Percentiles rank a stretch among this genome's conserved stretches.
These are phyloP conservation scores for Heliornis fulica DNA, from an alignment of 2,113 vertebrate species.

Conservation along the genomic window DNA sequence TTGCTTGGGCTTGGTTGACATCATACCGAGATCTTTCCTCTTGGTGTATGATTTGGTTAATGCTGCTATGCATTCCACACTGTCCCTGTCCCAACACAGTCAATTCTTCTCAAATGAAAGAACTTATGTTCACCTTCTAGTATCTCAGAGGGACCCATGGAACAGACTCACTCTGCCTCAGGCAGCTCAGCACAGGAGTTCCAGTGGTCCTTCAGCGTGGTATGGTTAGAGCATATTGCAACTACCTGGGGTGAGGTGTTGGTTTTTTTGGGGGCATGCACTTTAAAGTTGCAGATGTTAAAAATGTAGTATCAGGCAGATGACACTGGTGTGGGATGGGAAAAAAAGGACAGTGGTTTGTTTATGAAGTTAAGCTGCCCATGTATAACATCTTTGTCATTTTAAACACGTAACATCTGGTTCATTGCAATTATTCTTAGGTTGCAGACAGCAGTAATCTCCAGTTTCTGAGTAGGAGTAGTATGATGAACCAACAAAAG, in stretches of 20 bases:
- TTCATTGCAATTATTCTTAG: neutral
- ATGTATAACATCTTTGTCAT: neutral
- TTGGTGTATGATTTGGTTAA: neutral
- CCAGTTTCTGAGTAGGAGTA: neutral
- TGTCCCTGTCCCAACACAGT: neutral
- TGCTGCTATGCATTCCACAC: neutral
- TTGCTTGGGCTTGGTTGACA: neutral
- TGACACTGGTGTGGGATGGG: neutral
- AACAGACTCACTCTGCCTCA: neutral
- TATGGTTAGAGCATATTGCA: neutral
- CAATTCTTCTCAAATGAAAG: neutral
- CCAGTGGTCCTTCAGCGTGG: rapidly evolving
- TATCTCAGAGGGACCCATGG: neutral
- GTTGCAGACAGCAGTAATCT: neutral
- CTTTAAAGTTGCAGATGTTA: neutral
- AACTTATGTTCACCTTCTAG: neutral
- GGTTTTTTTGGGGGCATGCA: rapidly evolving
- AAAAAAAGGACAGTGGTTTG: neutral
- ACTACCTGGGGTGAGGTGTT: neutral
- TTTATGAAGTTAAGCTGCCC: neutral
- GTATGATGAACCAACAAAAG: neutral
- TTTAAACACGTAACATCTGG: neutral
- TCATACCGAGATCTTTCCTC: neutral
- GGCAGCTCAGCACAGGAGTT: neutral
- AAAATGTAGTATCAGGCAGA: neutral